Base-by-base conservation (phyloP, 2,113 vertebrate species). In the Prunella himalayana region DNA sequence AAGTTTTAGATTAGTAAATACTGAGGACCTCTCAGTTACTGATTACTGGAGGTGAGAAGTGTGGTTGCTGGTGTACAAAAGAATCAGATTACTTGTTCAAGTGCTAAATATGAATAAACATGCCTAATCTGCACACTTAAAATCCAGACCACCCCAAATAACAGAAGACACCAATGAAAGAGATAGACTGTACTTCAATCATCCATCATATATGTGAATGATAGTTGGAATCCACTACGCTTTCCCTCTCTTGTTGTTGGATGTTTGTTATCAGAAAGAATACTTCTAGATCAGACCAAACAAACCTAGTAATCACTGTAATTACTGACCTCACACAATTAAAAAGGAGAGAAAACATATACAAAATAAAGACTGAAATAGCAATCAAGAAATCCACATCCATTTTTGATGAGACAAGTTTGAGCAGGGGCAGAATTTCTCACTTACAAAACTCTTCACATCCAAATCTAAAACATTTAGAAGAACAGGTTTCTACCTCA, bases 161-260 rank as follows among this genome's bases (percentile, higher is more conserved):
- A 64, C 24, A 33, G 11, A 45, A 37, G 11, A 65, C 11, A 56
- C 13, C 13, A 41, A 31, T 15, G 13, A 53, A 50, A 86, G 6
- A 10, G 15, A 53, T 31, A 39, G 15, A 44, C 23, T 49, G 20
- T n/a, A 31, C 17, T 57, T 73, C 19, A 45, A 9, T 31, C 14
- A 69, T 10, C 4, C 8, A 51, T 44, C 18, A 21, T 17, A 45
- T 3, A 23, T 2, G 1, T 4, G 2, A 39, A 23, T 4, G 1
- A 7, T 15, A 37, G 8, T 19, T 35, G 50, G 21, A 10, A 75
- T 17, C 59, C 6, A 3, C 8, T 19, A 10, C 20, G 17, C 2
- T 77, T 82, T 41, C 35, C 18, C 6, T 42, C 6, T 13, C 20
- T 9, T 53, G 39, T 21, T 33, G 31, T 39, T 80, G 45, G 4